Evolutionary conservation across 2,888 invertebrate species (phyloP).

Genomic region (Polydesmus complanatus): DNA sequence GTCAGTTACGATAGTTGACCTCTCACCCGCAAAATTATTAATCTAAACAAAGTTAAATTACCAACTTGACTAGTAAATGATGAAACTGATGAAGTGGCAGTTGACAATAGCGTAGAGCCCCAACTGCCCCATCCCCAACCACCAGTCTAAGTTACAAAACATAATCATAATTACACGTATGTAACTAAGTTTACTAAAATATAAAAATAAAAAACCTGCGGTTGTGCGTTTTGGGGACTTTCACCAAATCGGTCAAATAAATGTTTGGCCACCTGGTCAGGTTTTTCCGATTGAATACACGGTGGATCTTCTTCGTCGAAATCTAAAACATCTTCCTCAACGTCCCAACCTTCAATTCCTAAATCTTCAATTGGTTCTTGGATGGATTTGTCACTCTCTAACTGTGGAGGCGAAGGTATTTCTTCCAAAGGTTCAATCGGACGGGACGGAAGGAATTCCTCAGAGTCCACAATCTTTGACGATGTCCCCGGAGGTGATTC

Average conservation of each 20-base stretch:
- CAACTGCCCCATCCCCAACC: conserved; percentile 53
- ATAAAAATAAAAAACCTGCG: neutral
- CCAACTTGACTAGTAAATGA: conserved; percentile 61
- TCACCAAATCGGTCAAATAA: neutral
- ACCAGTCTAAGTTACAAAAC: conserved; percentile 13
- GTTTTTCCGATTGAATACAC: neutral
- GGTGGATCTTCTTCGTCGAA: neutral
- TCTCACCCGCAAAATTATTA: too few relatives aligned
- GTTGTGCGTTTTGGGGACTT: neutral
- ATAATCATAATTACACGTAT: too few relatives aligned
- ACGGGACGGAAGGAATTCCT: neutral
- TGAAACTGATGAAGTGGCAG: conserved; percentile 59
- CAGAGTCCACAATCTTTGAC: neutral
- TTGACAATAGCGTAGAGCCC: conserved; percentile 59
- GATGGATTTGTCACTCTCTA: neutral
- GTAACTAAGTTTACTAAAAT: too few relatives aligned
- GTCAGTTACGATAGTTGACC: conserved; percentile 3
- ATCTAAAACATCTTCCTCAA: conserved; percentile 7
- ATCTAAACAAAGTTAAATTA: conserved; percentile 22
- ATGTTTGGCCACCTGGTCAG: neutral
- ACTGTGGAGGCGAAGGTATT: neutral
- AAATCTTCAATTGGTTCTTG: neutral
- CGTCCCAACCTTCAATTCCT: neutral
- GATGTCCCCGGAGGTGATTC: neutral
- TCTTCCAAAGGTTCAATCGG: neutral